Base-by-base conservation (phyloP, 1,140 invertebrate genomes). In the Drosophila nikananu region DNA sequence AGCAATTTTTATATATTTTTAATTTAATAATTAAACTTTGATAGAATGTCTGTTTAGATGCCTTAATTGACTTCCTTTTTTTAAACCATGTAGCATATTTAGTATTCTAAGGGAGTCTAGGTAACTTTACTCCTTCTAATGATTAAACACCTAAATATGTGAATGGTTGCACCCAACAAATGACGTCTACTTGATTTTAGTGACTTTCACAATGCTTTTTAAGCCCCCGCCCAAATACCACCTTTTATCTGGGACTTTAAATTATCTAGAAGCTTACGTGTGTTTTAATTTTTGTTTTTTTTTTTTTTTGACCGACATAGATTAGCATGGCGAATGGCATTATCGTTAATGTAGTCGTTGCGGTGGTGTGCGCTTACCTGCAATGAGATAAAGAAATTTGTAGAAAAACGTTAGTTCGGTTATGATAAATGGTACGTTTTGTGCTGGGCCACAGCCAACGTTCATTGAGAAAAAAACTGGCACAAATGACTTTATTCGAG, bases 401-500 rank as follows among this genome's bases (percentile, higher is more conserved):
- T 60, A 48, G 59, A 65, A 59, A 77, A 65, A 60, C 49, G 66
- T 77, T 87, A 74, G 64, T 76, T 75, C 12, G 21, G 27, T 25
- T 65, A 66, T 51, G 51, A 87, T 75, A 75, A 54, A 77, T 73
- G 57, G 57, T 52, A 48, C 27, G 37, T 21, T 55, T 49, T 76
- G 55, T 71, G 65, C 42, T 66, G 52, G 46, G 64, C 48, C 75
- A 66, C 52, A 59, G 52, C 23, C 70, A 73, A 73, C 19, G 19
- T 5, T 61, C 67, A 63, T 72, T 80, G 60, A 64, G 64, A 25
- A 30, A 61, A 74, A 86, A 87, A 77, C 80, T 83, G 51, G 84
- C 81, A 87, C 83, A 87, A 84, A 84, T 84, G 84, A 78, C 83
- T 86, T 73, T 89, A 80, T 89, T 70, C 63, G 70, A 63, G 67